Conservation (phyloP, 1,140 invertebrate species). For the Pseudomyrmex dendroicus region DNA sequence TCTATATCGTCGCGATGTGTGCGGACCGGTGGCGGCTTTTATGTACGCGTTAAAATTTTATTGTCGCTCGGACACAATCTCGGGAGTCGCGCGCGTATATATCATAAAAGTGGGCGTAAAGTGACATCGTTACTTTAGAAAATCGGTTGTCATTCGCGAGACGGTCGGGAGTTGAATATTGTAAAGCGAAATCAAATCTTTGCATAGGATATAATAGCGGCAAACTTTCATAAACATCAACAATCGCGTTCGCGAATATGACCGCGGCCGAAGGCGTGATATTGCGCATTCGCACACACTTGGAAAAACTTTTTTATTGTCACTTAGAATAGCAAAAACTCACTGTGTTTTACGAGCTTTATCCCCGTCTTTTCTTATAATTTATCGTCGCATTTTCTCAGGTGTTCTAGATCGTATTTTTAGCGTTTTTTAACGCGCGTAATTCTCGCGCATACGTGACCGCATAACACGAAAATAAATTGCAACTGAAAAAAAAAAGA, state of each 20-base stretch:
- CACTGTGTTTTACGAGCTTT: slow-evolving; percentile 1
- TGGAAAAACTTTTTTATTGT: slow-evolving; percentile 1
- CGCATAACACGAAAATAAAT: not conserved
- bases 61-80: slow-evolving; percentile 32
- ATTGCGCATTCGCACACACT: not conserved
- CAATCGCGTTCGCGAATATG: not conserved
- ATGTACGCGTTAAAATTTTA: slow-evolving; percentile 57
- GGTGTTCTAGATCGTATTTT: not conserved
- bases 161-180: not conserved
- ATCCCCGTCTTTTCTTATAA: not conserved
- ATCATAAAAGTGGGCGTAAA: slow-evolving; percentile 54
- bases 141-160: slow-evolving; percentile 46
- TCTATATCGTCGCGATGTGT: slow-evolving; percentile 19
- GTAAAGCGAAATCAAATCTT: slow-evolving; percentile 11
- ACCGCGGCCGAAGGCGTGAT: not conserved
- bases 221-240: slow-evolving; percentile 8
- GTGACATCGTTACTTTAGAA: slow-evolving; percentile 54
- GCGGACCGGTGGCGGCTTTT: slow-evolving; percentile 47
- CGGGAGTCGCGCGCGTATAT: slow-evolving; percentile 12
- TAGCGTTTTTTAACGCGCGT: not conserved
- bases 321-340: not conserved
- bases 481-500: not conserved
- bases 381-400: slow-evolving; percentile 37
- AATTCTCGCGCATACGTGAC: not conserved
- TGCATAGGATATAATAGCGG: slow-evolving; percentile 16